Evolutionary conservation across 2,113 vertebrate species (phyloP).

Genomic region (Gobius niger): DNA sequence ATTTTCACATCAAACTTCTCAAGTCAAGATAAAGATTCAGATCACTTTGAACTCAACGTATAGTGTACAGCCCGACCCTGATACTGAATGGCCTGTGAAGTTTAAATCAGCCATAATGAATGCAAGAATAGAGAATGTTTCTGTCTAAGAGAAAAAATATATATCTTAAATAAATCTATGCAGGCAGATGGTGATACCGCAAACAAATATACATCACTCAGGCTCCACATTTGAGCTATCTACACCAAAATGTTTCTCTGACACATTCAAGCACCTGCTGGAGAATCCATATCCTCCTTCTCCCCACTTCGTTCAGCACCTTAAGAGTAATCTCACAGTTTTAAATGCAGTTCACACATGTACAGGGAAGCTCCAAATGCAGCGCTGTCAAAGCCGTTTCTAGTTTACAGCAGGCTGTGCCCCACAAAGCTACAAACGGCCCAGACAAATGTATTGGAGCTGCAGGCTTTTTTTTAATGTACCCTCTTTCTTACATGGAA

Average conservation of each 20-base stretch:
- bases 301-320: neutral
- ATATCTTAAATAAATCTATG: neutral
- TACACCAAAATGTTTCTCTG: neutral
- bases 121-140: neutral
- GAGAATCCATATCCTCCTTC: neutral
- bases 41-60: no score
- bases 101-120: neutral
- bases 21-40: no score
- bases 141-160: neutral
- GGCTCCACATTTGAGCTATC: neutral
- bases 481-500: neutral
- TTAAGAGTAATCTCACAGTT: neutral
- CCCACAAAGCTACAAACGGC: no score
- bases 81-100: constrained; percentile 1
- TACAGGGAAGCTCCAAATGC: constrained; percentile 1
- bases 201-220: no score
- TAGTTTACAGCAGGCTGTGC: no score
- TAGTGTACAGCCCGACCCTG: neutral
- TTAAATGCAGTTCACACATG: neutral
- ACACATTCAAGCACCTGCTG: neutral
- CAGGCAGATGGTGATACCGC: neutral
- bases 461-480: constrained; percentile 14
- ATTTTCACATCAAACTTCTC: no score
- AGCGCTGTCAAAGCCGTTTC: neutral
- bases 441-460: constrained; percentile 2